Conservation (phyloP, 2,113 vertebrate genomes). For the Cathartes aura region DNA sequence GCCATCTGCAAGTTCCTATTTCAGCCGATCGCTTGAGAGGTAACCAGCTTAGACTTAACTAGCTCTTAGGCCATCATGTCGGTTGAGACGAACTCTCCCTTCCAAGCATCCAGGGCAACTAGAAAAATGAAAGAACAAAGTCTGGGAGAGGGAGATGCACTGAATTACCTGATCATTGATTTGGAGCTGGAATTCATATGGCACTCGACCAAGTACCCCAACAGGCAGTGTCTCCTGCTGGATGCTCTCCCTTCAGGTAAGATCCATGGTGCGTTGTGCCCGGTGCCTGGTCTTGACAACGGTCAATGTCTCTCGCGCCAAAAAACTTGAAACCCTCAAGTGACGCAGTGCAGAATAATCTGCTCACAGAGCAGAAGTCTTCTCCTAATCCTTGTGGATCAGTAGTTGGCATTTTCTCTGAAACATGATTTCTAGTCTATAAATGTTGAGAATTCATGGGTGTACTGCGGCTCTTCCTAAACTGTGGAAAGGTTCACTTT, state of each 20-base stretch:
- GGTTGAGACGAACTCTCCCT: not conserved
- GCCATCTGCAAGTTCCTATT: not conserved
- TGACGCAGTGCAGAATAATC: not conserved
- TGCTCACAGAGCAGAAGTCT: not conserved
- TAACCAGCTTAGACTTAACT: not conserved
- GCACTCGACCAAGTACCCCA: not conserved
- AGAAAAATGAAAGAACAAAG: not conserved
- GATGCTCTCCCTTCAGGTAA: not conserved
- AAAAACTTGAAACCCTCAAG: not conserved
- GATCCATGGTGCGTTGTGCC: accelerated
- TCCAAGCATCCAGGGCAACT: not conserved
- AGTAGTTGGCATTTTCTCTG: not conserved
- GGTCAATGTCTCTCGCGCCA: accelerated
- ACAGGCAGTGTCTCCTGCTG: not conserved
- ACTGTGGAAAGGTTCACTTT: accelerated
- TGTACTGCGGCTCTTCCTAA: not conserved
- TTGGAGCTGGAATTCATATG: not conserved
- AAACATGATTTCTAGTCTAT: not conserved
- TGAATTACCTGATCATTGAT: not conserved
- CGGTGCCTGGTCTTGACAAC: not conserved
- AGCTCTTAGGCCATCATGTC: accelerated
- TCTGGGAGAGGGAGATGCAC: not conserved
- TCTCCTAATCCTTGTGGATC: not conserved
- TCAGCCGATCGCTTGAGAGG: not conserved
- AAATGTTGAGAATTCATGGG: not conserved